A percentile compares a stretch with the other conserved stretches of the same genome.
phyloP scores from a whole-genome alignment of 1,140 invertebrate species.

The Bicyclus anynana region DNA sequence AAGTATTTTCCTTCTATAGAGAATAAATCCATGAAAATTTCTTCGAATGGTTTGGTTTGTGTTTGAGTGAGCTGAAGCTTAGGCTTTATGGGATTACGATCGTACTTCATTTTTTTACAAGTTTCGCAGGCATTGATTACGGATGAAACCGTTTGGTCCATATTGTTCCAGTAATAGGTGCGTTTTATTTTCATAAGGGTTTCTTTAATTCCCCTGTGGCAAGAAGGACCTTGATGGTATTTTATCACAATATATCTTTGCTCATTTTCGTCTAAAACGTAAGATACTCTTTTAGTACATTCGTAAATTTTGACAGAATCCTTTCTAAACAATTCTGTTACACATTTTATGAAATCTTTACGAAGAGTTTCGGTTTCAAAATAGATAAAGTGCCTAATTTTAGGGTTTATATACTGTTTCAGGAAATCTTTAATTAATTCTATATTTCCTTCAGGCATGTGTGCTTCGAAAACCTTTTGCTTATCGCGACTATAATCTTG shows the following conservation, averaged over 20 bases:
- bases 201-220: not conserved
- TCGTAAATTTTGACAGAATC: no score
- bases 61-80: conserved; percentile 3
- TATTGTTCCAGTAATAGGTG: not conserved
- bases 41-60: conserved; percentile 30
- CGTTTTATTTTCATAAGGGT: not conserved
- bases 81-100: not conserved
- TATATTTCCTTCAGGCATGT: no score
- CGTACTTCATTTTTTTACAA: not conserved
- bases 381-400: no score
- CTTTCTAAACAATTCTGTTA: no score
- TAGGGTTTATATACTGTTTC: no score
- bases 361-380: no score
- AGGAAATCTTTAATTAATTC: no score
- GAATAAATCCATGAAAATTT: conserved; percentile 39
- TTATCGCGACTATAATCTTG: no score
- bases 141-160: not conserved
- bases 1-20: conserved; percentile 32
- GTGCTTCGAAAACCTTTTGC: no score
- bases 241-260: not conserved
- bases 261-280: not conserved
- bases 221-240: not conserved
- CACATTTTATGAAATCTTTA: no score
- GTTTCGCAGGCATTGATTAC: not conserved
- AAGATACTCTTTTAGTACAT: no score